Conservation (phyloP, 1,140 invertebrate genomes). For the Metopolophium dirhodum region DNA sequence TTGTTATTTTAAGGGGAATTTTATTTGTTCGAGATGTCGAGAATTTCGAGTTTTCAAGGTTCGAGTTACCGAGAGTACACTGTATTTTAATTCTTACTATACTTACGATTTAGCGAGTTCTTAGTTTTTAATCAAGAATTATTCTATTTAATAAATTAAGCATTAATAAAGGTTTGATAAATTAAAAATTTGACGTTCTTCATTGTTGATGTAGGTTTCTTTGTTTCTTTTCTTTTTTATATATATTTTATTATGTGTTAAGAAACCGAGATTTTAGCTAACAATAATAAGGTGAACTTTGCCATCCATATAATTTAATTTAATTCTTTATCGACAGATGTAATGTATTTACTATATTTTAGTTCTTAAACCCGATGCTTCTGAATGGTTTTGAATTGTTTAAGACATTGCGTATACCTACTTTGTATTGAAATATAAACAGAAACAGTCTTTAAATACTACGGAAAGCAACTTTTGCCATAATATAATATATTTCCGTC, state of each 20-base stretch:
- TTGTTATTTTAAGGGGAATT: too few species aligned
- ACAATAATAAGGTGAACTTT: neutral
- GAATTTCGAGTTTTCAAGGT: too few species aligned
- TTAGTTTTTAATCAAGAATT: neutral
- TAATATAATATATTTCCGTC: neutral
- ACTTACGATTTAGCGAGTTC: neutral
- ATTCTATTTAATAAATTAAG: neutral
- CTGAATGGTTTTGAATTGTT: neutral
- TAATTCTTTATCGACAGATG: neutral
- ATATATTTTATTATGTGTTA: neutral
- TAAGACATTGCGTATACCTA: neutral
- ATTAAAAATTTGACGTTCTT: too few species aligned
- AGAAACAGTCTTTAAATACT: neutral
- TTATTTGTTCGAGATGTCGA: too few species aligned
- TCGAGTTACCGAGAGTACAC: too few species aligned
- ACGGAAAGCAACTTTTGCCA: neutral
- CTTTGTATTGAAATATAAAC: neutral
- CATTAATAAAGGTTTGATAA: neutral
- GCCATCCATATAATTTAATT: neutral
- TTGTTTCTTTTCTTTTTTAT: neutral
- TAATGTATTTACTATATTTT: neutral
- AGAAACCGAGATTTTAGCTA: neutral
- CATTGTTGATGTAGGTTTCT: neutral
- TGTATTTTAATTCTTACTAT: too few species aligned
- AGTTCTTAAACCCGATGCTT: neutral